Conservation (phyloP, 1,140 invertebrate species). For the Wiebesia pumilae region DNA sequence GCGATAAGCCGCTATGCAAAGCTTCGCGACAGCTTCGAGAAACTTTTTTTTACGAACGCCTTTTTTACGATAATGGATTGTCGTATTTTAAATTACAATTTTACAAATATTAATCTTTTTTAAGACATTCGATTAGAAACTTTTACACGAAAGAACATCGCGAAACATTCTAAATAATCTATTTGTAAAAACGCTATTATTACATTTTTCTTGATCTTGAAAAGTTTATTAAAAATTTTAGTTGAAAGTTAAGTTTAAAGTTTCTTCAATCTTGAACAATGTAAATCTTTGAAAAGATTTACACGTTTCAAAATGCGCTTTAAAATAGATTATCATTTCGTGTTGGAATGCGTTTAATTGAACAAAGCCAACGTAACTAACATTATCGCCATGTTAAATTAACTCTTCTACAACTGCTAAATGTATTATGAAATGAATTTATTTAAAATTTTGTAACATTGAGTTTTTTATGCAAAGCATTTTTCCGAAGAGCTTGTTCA, state of each 20-base stretch:
- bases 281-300: neutral
- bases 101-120: neutral
- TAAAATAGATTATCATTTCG: slow-evolving; percentile 2
- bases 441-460: neutral
- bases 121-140: neutral
- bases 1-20: neutral
- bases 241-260: no score
- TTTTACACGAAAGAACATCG: neutral
- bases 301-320: neutral
- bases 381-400: neutral
- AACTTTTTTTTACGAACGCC: neutral
- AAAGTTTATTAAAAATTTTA: no score
- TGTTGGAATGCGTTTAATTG: neutral
- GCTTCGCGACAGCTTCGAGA: neutral
- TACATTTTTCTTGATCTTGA: no score
- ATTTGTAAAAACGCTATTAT: neutral
- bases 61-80: neutral
- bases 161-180: neutral
- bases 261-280: neutral
- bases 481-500: neutral
- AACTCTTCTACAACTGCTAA: neutral
- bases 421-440: neutral
- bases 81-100: neutral
- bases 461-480: neutral
- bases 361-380: neutral